These are phyloP conservation scores for Diarsia dahlii DNA, from an alignment of 2,888 invertebrate genomes.

Conservation along the genomic window DNA sequence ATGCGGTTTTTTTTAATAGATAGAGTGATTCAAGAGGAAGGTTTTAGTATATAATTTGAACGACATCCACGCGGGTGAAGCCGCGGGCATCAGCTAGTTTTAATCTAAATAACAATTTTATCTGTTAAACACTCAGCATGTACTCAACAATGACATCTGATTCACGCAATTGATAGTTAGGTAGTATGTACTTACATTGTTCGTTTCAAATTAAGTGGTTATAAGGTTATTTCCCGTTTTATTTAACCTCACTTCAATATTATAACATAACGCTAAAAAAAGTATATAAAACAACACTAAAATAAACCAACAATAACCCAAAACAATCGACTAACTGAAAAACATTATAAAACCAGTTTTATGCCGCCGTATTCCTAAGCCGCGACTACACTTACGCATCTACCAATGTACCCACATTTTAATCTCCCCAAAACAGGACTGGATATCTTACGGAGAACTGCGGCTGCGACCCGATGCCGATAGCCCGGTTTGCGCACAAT, in stretches of 20 bases:
- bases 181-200: constrained; percentile 12
- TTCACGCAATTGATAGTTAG: constrained; percentile 36
- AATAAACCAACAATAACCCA: constrained; percentile 20
- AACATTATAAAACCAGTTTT: constrained; percentile 48
- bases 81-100: no score
- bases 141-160: constrained; percentile 20
- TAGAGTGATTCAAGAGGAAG: no score
- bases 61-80: no score
- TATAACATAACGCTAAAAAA: neutral
- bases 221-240: constrained; percentile 14
- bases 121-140: constrained; percentile 4
- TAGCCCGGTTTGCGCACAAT: constrained; percentile 88
- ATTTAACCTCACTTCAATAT: neutral
- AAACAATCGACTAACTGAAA: constrained; percentile 24
- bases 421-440: constrained; percentile 71
- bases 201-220: neutral
- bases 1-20: no score
- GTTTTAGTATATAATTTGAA: no score
- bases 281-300: neutral
- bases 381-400: constrained; percentile 56
- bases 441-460: constrained; percentile 69
- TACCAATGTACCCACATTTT: constrained; percentile 70
- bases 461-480: constrained; percentile 79
- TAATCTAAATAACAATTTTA: constrained; percentile 1
- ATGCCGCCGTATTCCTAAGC: constrained; percentile 32